Conservation (phyloP, 2,888 invertebrate species). For the Pseudoips prasinana region DNA sequence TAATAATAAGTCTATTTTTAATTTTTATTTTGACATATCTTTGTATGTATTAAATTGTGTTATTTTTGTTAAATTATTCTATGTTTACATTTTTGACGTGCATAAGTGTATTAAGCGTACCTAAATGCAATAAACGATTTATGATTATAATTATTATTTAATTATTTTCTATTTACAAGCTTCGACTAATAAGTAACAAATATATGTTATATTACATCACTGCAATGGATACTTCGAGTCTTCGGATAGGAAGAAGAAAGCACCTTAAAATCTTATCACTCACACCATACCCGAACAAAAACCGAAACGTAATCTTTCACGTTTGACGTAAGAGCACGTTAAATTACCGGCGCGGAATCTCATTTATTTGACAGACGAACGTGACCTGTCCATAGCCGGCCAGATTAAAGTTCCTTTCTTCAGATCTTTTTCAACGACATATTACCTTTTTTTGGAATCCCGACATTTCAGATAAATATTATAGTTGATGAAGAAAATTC, state of each 20-base stretch:
- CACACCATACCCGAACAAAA: slow-evolving; percentile 32
- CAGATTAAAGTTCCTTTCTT: slow-evolving; percentile 39
- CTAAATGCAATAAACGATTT: too few species aligned
- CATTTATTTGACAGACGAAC: slow-evolving; percentile 47
- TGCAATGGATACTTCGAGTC: neutral
- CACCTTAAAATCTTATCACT: slow-evolving; percentile 3
- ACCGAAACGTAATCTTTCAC: slow-evolving; percentile 44
- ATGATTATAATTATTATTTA: neutral
- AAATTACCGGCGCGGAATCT: slow-evolving; percentile 48
- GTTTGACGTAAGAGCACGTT: slow-evolving; percentile 48
- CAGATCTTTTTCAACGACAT: slow-evolving; percentile 34
- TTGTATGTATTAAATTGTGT: neutral
- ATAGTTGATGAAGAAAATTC: too few species aligned
- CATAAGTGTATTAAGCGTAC: too few species aligned
- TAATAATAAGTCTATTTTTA: too few species aligned
- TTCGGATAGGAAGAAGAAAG: too few species aligned
- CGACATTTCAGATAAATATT: slow-evolving; percentile 7
- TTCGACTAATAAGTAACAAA: neutral
- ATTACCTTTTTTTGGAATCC: slow-evolving; percentile 32
- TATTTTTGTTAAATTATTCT: neutral
- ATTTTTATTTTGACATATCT: too few species aligned
- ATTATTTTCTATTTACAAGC: neutral
- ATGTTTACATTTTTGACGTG: too few species aligned
- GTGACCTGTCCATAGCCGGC: slow-evolving; percentile 25
- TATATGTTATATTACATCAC: neutral